Evolutionary conservation across 1,140 invertebrate genomes (phyloP).

Genomic region (Formica exsecta): DNA sequence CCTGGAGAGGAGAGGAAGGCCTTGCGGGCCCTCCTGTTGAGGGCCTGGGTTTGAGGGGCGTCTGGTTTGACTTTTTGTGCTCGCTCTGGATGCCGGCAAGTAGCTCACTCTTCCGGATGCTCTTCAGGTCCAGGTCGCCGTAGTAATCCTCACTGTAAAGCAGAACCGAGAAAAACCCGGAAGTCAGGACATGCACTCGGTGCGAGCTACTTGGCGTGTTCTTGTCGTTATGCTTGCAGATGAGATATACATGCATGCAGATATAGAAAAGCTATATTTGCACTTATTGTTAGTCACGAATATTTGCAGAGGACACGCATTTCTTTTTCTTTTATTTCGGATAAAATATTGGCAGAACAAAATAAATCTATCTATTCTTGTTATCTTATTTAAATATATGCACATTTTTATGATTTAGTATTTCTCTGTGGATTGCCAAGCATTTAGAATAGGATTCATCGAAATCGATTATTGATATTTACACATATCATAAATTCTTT

Average conservation of each 20-base stretch:
- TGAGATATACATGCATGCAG: constrained; percentile 38
- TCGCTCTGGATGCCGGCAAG: constrained; percentile 91
- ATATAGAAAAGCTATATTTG: background rate
- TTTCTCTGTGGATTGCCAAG: background rate
- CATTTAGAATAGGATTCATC: background rate
- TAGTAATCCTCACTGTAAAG: constrained; percentile 97
- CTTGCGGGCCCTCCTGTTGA: constrained; percentile 84
- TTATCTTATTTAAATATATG: background rate
- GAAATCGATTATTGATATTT: background rate
- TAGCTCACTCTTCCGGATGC: constrained; percentile 96
- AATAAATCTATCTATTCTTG: background rate
- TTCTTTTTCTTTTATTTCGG: background rate
- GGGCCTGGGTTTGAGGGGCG: constrained; percentile 85
- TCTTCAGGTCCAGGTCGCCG: constrained; percentile 96
- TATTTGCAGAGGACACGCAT: background rate
- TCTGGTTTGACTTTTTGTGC: constrained; percentile 82
- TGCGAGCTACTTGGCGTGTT: constrained; percentile 59
- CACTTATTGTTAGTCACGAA: constrained; percentile 21
- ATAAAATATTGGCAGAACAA: background rate
- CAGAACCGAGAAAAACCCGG: constrained; percentile 74
- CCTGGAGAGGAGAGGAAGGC: constrained; percentile 74
- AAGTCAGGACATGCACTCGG: constrained; percentile 74
- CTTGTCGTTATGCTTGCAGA: constrained; percentile 60
- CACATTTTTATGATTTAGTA: constrained; percentile 29
- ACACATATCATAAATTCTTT: background rate